Conservation (phyloP, 2,888 invertebrate species). For the Pseudoips prasinana region DNA sequence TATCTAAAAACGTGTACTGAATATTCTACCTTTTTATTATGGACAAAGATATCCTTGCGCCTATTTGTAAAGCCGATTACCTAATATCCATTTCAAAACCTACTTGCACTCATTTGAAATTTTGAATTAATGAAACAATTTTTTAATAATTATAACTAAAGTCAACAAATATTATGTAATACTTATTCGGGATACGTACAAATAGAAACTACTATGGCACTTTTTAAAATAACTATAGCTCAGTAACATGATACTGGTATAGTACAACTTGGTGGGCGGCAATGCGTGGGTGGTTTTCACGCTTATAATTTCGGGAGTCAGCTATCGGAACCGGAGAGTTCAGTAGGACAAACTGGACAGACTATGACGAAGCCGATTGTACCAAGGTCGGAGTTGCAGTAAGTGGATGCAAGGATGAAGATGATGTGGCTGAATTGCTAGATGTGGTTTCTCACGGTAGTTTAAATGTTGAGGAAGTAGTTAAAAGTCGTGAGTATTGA, state of each 20-base stretch:
- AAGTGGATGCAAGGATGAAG: conserved; percentile 33
- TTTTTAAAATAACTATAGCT: neutral
- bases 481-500: too few species aligned
- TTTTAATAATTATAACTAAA: too few species aligned
- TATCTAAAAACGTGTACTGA: too few species aligned
- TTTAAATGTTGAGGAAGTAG: neutral
- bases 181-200: too few species aligned
- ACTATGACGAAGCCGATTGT: conserved; percentile 26
- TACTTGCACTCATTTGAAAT: too few species aligned
- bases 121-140: too few species aligned
- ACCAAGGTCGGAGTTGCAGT: conserved; percentile 41
- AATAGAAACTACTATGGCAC: neutral
- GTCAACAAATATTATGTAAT: too few species aligned
- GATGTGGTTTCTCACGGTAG: neutral
- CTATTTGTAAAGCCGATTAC: too few species aligned
- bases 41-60: too few species aligned
- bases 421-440: conserved; percentile 6
- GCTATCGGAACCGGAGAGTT: conserved; percentile 41
- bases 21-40: too few species aligned
- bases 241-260: conserved; percentile 23
- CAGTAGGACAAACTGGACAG: conserved; percentile 47
- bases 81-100: too few species aligned
- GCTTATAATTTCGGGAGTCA: conserved; percentile 52
- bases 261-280: conserved; percentile 30
- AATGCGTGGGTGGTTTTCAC: conserved; percentile 60